Evolutionary conservation across 2,113 vertebrate species (phyloP).

Genomic region (Danionella cerebrum): DNA sequence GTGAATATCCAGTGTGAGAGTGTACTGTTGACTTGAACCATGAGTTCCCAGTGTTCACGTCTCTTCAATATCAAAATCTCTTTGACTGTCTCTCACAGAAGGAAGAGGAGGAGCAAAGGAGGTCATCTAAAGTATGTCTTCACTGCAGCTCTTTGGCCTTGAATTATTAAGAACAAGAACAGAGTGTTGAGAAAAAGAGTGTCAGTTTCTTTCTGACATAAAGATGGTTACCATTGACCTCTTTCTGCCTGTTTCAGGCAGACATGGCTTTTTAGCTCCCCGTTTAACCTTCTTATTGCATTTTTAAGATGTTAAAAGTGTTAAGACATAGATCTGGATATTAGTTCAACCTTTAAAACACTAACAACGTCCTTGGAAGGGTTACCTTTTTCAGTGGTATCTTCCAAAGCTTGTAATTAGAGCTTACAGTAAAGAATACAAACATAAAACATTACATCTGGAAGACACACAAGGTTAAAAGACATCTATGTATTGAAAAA

Average conservation of each 20-base stretch:
- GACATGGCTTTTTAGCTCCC: background rate
- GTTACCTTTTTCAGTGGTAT: too few relatives aligned
- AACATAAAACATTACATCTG: too few relatives aligned
- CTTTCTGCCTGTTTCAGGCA: background rate
- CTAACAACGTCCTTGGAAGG: too few relatives aligned
- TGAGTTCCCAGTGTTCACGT: background rate
- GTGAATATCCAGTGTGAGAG: too few relatives aligned
- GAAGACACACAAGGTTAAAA: too few relatives aligned
- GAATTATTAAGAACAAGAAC: conserved; percentile 55
- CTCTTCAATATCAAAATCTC: background rate
- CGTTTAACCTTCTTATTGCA: background rate
- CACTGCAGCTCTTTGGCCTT: conserved; percentile 39
- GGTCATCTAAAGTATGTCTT: conserved; percentile 35
- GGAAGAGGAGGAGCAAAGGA: conserved; percentile 27
- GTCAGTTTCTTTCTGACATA: background rate
- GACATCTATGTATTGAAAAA: too few relatives aligned
- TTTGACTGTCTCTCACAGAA: conserved; percentile 24
- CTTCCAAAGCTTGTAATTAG: too few relatives aligned
- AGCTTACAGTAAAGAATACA: too few relatives aligned
- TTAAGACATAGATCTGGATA: too few relatives aligned
- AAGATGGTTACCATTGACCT: background rate
- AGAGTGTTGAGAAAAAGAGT: background rate
- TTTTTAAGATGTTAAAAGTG: too few relatives aligned
- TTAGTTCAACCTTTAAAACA: background rate
- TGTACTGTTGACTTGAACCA: background rate